Base-by-base conservation (phyloP, 2,888 invertebrate species). In the Epinotia nisella region DNA sequence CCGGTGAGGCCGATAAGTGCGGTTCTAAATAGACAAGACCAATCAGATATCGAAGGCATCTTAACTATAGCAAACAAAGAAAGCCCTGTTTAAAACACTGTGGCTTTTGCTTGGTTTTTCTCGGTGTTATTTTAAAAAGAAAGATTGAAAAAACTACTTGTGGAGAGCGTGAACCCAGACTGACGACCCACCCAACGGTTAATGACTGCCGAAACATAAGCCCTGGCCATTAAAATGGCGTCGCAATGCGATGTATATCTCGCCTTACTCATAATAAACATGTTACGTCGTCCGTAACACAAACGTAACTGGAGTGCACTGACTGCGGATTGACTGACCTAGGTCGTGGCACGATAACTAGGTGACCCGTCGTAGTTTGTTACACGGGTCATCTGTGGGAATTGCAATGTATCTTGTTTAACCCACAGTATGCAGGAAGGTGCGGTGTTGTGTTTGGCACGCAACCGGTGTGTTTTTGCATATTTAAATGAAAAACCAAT, bases 301-400 rank as follows among this genome's bases (percentile, higher is more conserved):
- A 60, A 53, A 11, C 65, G 64, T 73, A 69, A 69, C 73, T 69
- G 58, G 64, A 67, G 73, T 73, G 73, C 64, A 66, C 68, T 64
- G 69, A 53, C 73, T 64, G 73, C 62, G 62, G 64, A 64, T 69
- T 56, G 69, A 64, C 60, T 73, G 73, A 62, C 73, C 73, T 64
- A 69, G 73, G 69, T 73, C 73, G 62, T 58, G 61, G 58, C 68
- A 69, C 64, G 68, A 58, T 69, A 64, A 73, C 73, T 69, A 53
- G 68, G 69, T 73, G 73, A 73, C 72, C 68, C 39, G 56, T 62
- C 56, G 61, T 59, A 65, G 55, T 53, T 45, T 19, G 67, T 60
- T 51, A 56, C 67, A 51, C 51, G 41, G 62, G 41, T 68, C 73
- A 64, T 45, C 49, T 58, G 66, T 56, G 65, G 19, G 55, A 55